A percentile compares a stretch with the other conserved stretches of the same genome.
Conservation (phyloP, 2,113 vertebrate genomes). For the Talpa occidentalis region DNA sequence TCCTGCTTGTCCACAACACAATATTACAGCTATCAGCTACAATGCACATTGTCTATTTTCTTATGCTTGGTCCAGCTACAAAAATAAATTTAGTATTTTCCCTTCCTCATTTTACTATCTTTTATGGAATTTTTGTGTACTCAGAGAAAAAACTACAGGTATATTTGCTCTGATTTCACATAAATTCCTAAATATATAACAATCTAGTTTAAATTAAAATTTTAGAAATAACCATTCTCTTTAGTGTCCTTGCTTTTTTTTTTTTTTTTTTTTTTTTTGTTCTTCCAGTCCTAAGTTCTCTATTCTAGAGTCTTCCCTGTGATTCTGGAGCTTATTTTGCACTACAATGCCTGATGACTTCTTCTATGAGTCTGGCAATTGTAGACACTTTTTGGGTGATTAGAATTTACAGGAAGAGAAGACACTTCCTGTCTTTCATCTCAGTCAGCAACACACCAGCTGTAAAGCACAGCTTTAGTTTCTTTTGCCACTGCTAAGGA, state of each 20-base stretch:
- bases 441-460: neutral
- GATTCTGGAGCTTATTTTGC: neutral
- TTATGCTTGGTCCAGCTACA: slow-evolving; percentile 37
- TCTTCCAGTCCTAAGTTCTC: neutral
- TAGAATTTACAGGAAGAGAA: neutral
- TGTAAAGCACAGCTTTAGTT: neutral
- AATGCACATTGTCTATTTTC: neutral
- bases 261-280: neutral
- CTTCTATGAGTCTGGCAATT: neutral
- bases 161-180: neutral
- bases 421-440: neutral
- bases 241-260: neutral
- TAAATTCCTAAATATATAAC: neutral
- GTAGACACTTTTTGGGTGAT: neutral
- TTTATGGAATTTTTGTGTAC: neutral
- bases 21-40: slow-evolving; percentile 56
- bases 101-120: slow-evolving; percentile 7
- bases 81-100: neutral
- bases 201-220: neutral
- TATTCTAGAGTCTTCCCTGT: neutral
- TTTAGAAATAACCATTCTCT: neutral
- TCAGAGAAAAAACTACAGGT: neutral
- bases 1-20: slow-evolving; percentile 19
- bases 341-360: neutral
- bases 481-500: neutral